A percentile compares a stretch with the other conserved stretches of the same genome.
phyloP scores from a whole-genome alignment of 2,113 vertebrate species.

The Sarotherodon lohbergeri region DNA sequence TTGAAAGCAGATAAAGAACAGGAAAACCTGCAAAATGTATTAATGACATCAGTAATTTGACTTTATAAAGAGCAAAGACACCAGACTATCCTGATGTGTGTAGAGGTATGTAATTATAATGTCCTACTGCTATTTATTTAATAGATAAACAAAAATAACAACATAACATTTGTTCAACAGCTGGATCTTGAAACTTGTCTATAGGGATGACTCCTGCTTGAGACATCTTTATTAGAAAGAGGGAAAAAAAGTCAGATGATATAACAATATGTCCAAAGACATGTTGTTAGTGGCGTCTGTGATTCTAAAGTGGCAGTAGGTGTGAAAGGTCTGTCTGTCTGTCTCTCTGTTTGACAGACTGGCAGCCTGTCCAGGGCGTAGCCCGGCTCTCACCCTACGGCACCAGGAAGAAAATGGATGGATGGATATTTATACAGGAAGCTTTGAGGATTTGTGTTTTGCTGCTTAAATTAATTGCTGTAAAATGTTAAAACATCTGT shows the following conservation, averaged over 20 bases:
- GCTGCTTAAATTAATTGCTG: background rate
- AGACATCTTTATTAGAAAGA: constrained; percentile 75
- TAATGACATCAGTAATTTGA: background rate
- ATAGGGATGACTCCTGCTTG: constrained; percentile 84
- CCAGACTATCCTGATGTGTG: background rate
- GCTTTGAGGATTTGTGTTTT: background rate
- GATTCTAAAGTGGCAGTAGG: background rate
- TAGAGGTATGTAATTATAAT: background rate
- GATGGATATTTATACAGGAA: background rate
- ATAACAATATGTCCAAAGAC: background rate
- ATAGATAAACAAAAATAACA: background rate
- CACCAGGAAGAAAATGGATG: background rate
- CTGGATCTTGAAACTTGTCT: constrained; percentile 62
- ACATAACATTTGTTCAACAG: background rate
- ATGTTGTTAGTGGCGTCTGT: background rate
- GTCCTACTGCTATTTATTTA: background rate
- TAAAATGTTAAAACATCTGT: background rate
- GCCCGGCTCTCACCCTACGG: background rate
- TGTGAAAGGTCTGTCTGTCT: background rate
- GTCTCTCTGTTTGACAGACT: background rate
- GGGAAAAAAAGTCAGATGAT: background rate
- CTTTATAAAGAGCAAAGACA: background rate
- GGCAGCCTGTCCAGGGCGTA: background rate
- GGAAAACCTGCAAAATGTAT: background rate
- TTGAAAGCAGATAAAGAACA: background rate